Conservation (phyloP, 2,113 vertebrate genomes). For the Hypanus sabinus region DNA sequence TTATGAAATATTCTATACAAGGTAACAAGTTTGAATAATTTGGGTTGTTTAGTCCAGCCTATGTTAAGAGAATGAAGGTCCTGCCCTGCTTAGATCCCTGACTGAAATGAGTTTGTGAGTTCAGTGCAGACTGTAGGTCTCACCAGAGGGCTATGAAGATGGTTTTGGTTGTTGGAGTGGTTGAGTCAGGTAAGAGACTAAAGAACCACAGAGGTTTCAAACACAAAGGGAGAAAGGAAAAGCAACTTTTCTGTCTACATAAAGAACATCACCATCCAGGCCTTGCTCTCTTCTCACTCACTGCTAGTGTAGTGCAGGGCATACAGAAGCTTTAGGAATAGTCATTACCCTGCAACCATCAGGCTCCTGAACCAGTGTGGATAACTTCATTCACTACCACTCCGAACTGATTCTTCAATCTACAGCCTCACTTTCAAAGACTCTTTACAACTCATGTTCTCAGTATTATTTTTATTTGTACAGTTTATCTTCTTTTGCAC, state of each 20-base stretch:
- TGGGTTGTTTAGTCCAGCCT: not conserved
- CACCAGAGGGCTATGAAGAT: not conserved
- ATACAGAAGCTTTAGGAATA: too few relatives aligned
- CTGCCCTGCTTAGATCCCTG: not conserved
- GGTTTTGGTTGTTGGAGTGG: not conserved
- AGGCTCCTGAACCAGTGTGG: too few relatives aligned
- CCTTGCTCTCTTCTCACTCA: too few relatives aligned
- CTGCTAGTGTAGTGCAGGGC: too few relatives aligned
- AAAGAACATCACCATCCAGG: too few relatives aligned
- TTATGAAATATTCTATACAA: not conserved
- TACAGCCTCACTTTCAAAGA: too few relatives aligned
- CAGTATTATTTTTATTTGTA: too few relatives aligned
- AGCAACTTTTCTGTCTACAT: not conserved
- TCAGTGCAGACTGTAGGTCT: not conserved
- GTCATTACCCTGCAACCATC: too few relatives aligned
- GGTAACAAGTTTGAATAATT: not conserved
- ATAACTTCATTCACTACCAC: too few relatives aligned
- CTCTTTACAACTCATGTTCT: too few relatives aligned
- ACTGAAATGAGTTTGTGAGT: not conserved
- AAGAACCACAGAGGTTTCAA: not conserved
- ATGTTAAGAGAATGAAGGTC: not conserved
- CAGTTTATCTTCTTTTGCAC: too few relatives aligned
- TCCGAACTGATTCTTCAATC: too few relatives aligned
- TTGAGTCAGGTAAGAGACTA: not conserved
- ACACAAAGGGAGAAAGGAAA: not conserved